These are phyloP conservation scores for Umimayanthus chanpuru DNA, from an alignment of 92 coral and sea anemone species.

Conservation along the genomic window DNA sequence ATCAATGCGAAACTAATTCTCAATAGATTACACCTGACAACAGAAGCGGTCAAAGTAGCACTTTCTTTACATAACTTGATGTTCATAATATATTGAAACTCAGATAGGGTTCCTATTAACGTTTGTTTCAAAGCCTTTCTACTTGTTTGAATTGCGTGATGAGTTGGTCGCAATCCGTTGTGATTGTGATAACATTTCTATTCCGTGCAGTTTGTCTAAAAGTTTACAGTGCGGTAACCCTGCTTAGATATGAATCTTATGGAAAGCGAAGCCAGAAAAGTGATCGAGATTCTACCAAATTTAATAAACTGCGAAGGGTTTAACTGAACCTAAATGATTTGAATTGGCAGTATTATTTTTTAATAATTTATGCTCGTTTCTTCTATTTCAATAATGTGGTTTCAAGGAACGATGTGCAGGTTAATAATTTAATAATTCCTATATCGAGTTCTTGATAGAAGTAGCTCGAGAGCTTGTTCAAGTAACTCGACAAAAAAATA, in stretches of 20 bases:
- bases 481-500: neutral
- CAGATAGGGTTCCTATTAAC: neutral
- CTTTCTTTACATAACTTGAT: too few species aligned
- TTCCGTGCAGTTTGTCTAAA: neutral
- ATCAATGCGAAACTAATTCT: too few species aligned
- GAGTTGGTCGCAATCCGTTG: neutral
- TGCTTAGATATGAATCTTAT: neutral
- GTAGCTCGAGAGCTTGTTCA: neutral
- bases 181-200: neutral
- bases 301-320: neutral
- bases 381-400: neutral
- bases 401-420: neutral
- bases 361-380: neutral
- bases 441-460: neutral
- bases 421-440: neutral
- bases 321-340: neutral
- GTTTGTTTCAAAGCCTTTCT: neutral
- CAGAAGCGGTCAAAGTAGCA: too few species aligned
- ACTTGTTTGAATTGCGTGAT: neutral
- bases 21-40: too few species aligned
- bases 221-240: neutral
- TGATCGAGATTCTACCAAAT: slow-evolving; percentile 8
- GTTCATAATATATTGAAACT: neutral
- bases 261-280: neutral
- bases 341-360: neutral